Evolutionary conservation across 53 echinoderm and acorn worm species (phyloP).

Genomic region (Echinometra lucunter): DNA sequence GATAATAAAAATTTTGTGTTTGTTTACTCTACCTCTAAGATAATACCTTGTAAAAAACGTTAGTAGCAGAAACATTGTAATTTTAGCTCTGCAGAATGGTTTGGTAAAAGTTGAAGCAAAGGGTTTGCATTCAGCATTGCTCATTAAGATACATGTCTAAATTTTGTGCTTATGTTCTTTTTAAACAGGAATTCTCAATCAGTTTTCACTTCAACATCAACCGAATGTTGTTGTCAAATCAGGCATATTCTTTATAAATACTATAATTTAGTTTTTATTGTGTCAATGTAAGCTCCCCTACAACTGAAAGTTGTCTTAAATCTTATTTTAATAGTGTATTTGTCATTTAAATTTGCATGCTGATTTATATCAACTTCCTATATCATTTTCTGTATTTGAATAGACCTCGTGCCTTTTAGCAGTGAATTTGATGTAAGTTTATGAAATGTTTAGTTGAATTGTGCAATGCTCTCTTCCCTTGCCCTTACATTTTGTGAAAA

Average conservation of each 20-base stretch:
- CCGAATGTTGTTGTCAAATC: neutral
- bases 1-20: conserved; percentile 20
- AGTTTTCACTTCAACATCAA: neutral
- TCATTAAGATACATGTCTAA: neutral
- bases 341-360: neutral
- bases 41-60: neutral
- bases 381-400: neutral
- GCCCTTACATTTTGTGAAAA: neutral
- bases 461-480: neutral
- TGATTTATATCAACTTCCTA: neutral
- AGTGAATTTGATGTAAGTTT: neutral
- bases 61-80: neutral
- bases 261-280: neutral
- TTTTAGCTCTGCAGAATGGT: neutral
- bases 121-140: neutral
- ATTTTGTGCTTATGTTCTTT: neutral
- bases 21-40: conserved; percentile 51
- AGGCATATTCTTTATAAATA: neutral
- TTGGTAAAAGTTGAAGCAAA: neutral
- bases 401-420: neutral
- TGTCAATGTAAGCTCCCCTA: neutral
- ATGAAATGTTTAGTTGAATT: conserved; percentile 1
- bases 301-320: neutral
- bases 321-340: neutral
- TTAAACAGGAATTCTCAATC: neutral